Evolutionary conservation across 2,888 invertebrate species (phyloP).

Genomic region (Tetragonisca angustula): DNA sequence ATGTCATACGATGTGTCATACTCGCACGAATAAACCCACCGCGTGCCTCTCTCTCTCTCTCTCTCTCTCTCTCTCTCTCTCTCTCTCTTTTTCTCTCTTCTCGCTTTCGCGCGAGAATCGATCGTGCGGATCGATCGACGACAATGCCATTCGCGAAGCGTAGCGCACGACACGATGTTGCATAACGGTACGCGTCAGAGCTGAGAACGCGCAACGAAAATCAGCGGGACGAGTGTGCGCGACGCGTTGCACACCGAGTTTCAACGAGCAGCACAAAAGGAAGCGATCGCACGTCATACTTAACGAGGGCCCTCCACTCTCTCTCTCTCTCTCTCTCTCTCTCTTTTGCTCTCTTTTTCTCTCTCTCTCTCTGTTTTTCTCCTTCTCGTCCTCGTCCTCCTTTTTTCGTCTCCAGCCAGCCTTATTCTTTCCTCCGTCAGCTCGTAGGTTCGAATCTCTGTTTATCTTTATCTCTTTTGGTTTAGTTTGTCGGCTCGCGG

Average conservation of each 20-base stretch:
- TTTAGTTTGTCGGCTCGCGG: slow-evolving; percentile 84
- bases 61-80: not conserved
- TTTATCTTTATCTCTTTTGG: slow-evolving; percentile 84
- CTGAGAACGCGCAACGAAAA: slow-evolving; percentile 32
- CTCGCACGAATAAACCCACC: slow-evolving; percentile 35
- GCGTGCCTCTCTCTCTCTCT: not conserved
- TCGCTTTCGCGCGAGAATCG: slow-evolving; percentile 25
- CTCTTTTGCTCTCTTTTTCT: slow-evolving; percentile 10
- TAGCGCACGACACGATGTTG: slow-evolving; percentile 40
- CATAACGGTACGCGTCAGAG: slow-evolving; percentile 63
- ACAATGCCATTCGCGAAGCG: slow-evolving; percentile 52
- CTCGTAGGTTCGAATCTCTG: slow-evolving; percentile 83
- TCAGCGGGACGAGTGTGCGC: slow-evolving; percentile 30
- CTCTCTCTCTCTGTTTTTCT: slow-evolving; percentile 1
- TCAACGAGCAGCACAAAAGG: slow-evolving; percentile 73
- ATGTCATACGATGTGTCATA: slow-evolving; percentile 48
- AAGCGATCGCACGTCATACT: slow-evolving; percentile 83
- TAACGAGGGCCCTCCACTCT: slow-evolving; percentile 79
- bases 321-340: not conserved
- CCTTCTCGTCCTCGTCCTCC: slow-evolving; percentile 4
- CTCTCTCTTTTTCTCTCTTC: not conserved
- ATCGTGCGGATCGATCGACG: slow-evolving; percentile 67
- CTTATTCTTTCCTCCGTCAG: slow-evolving; percentile 68
- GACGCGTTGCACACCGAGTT: slow-evolving; percentile 59
- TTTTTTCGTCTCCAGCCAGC: slow-evolving; percentile 39